Conservation (phyloP, 2,113 vertebrate species). For the Grammomys surdaster region DNA sequence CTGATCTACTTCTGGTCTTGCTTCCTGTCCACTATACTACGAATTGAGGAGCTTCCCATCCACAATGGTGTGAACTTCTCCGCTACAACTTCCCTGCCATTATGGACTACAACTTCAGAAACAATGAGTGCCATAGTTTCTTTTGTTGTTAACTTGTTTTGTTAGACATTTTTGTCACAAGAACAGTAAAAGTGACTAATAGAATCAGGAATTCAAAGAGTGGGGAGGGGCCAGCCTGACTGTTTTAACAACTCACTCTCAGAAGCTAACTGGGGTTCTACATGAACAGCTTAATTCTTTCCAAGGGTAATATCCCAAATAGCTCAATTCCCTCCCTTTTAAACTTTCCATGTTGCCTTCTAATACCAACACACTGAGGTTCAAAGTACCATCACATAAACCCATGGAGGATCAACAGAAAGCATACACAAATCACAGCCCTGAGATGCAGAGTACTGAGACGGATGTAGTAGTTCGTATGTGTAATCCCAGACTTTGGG, state of each 20-base stretch:
- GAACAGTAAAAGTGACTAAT: background rate
- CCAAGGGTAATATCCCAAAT: background rate
- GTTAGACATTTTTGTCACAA: background rate
- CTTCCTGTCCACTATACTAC: background rate
- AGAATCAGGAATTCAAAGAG: background rate
- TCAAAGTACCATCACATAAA: background rate
- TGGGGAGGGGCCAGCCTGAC: background rate
- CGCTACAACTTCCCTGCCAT: too few species aligned
- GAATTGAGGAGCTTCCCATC: background rate
- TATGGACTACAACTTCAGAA: background rate
- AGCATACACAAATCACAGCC: background rate
- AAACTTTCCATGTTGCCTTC: background rate
- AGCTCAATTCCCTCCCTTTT: background rate
- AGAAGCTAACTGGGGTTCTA: background rate
- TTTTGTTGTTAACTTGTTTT: background rate
- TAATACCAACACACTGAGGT: background rate
- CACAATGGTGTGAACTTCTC: background rate
- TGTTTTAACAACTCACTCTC: background rate
- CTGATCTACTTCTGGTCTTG: background rate
- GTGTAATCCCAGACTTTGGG: background rate
- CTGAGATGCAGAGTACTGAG: background rate
- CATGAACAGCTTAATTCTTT: background rate
- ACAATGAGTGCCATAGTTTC: background rate
- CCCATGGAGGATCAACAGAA: background rate
- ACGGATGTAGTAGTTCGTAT: rapidly evolving